A percentile compares a stretch with the other conserved stretches of the same genome.
phyloP scores from a whole-genome alignment of 1,140 invertebrate genomes.

The Dendroctonus valens region DNA sequence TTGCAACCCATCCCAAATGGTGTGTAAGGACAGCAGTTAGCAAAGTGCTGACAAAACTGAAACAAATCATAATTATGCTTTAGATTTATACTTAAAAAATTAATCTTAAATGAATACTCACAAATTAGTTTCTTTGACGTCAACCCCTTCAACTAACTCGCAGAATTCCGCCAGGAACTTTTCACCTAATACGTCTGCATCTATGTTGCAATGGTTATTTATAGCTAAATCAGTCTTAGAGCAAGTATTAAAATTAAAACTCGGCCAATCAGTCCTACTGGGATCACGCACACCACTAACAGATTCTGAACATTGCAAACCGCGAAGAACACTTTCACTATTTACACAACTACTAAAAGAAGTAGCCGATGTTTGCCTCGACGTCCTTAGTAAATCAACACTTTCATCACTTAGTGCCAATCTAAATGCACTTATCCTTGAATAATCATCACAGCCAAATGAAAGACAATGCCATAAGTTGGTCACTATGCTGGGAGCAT shows the following conservation, averaged over 20 bases:
- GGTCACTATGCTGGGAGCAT: slow-evolving; percentile 61
- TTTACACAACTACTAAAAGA: no score
- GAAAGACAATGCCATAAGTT: slow-evolving; percentile 69
- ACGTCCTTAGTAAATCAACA: slow-evolving; percentile 2
- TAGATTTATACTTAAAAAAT: not conserved
- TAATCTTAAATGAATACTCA: slow-evolving; percentile 56
- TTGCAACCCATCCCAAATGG: slow-evolving; percentile 88
- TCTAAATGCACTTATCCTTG: slow-evolving; percentile 40
- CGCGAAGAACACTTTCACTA: not conserved
- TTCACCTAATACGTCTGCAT: slow-evolving; percentile 11
- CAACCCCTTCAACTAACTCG: slow-evolving; percentile 59
- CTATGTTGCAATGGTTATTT: not conserved
- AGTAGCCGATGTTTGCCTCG: not conserved
- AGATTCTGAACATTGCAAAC: not conserved
- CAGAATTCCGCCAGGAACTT: slow-evolving; percentile 51
- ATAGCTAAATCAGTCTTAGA: slow-evolving; percentile 28
- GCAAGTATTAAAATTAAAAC: slow-evolving; percentile 27
- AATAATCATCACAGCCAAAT: slow-evolving; percentile 47
- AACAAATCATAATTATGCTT: slow-evolving; percentile 41
- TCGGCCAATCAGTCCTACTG: slow-evolving; percentile 5
- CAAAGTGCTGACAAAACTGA: slow-evolving; percentile 86
- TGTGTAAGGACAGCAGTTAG: slow-evolving; percentile 84
- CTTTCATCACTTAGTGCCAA: slow-evolving; percentile 4
- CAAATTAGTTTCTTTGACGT: slow-evolving; percentile 81
- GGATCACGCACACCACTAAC: no score